Conservation (phyloP, 2,888 invertebrate genomes). For the Tridacna crocea region DNA sequence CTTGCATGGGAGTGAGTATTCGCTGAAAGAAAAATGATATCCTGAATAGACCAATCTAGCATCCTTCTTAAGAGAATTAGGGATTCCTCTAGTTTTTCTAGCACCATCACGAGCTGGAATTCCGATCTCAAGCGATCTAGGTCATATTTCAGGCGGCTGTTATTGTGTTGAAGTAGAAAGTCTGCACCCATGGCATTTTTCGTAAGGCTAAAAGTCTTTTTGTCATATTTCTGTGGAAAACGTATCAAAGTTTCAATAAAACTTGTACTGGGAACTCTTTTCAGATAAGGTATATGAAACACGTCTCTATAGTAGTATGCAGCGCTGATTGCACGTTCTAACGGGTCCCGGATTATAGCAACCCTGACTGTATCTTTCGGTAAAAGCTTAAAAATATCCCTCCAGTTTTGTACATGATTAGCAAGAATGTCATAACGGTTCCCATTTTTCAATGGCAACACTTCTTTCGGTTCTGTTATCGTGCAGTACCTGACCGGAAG, state of each 20-base stretch:
- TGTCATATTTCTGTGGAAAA: background rate
- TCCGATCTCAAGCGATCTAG: background rate
- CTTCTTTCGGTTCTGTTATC: background rate
- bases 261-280: background rate
- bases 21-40: background rate
- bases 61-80: background rate
- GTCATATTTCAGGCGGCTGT: background rate
- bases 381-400: background rate
- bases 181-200: background rate
- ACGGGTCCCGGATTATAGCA: background rate
- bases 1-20: background rate
- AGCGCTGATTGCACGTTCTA: background rate
- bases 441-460: background rate
- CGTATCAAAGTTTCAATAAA: background rate
- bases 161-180: background rate
- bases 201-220: background rate
- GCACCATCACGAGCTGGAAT: background rate
- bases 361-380: background rate
- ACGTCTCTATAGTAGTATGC: background rate
- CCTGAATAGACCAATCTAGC: background rate
- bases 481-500: background rate
- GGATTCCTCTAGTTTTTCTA: background rate
- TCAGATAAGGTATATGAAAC: background rate
- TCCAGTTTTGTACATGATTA: background rate
- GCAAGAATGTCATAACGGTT: background rate